Conservation (phyloP, 2,888 invertebrate genomes). For the Eilema caniola region DNA sequence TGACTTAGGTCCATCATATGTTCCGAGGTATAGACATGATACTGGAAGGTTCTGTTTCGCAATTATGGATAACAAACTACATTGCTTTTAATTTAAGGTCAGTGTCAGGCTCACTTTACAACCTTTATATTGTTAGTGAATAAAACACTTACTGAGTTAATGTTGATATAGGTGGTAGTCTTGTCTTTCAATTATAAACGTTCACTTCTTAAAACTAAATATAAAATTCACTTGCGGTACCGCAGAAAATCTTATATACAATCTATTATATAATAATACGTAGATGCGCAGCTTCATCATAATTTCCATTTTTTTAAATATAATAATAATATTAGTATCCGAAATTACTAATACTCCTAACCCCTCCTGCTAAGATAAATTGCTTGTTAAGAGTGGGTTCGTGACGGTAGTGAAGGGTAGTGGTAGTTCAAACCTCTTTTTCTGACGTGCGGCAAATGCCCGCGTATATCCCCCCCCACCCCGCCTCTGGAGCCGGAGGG, state of each 20-base stretch:
- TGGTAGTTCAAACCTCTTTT: too few species aligned
- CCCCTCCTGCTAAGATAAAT: too few species aligned
- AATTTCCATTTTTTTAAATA: neutral
- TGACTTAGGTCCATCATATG: too few species aligned
- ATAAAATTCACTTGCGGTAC: conserved; percentile 24
- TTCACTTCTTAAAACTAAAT: conserved; percentile 29
- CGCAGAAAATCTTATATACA: conserved; percentile 7
- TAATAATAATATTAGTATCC: too few species aligned
- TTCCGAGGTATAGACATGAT: too few species aligned
- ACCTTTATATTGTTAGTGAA: neutral
- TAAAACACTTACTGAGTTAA: neutral
- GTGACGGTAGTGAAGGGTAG: neutral
- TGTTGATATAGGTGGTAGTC: neutral
- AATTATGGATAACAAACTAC: neutral
- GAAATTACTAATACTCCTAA: too few species aligned
- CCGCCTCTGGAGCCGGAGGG: too few species aligned
- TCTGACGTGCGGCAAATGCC: too few species aligned
- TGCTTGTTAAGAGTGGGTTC: too few species aligned
- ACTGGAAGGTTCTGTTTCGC: neutral
- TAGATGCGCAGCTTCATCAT: neutral
- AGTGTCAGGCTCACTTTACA: neutral
- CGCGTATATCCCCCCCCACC: too few species aligned
- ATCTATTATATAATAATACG: conserved; percentile 13
- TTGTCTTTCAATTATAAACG: conserved; percentile 20
- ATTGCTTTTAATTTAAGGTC: neutral